Percentiles rank a stretch among this genome's conserved stretches.
Conservation (phyloP, 1,140 invertebrate genomes). For the Philopotamus ludificatus region DNA sequence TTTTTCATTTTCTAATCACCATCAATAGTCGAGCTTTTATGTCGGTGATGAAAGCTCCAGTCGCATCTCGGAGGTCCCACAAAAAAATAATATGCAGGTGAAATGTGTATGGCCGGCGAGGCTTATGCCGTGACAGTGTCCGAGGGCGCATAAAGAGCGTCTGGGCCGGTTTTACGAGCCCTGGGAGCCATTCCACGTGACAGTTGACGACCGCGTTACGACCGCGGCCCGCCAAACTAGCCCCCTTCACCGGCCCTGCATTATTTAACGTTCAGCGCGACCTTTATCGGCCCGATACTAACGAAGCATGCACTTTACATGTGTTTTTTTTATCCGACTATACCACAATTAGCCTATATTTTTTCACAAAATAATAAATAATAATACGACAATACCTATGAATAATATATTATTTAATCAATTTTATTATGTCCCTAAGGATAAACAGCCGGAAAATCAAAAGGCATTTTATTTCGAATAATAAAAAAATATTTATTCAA, state of each 20-base stretch:
- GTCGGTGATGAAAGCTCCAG: neutral
- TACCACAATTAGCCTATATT: too few species aligned
- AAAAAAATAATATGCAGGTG: constrained; percentile 4
- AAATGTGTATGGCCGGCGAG: neutral
- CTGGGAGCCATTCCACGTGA: constrained; percentile 33
- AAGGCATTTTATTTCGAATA: too few species aligned
- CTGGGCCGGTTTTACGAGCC: constrained; percentile 40
- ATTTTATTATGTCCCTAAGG: too few species aligned
- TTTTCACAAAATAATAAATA: too few species aligned
- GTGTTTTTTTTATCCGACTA: too few species aligned
- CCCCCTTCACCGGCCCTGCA: constrained; percentile 32
- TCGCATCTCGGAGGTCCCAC: neutral
- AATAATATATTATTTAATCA: too few species aligned
- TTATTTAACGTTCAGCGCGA: constrained; percentile 41
- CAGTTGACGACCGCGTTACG: constrained; percentile 39
- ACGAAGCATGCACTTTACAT: constrained; percentile 5
- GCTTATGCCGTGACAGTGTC: neutral
- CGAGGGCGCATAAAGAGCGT: constrained; percentile 29
- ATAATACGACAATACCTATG: too few species aligned
- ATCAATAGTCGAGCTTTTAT: neutral
- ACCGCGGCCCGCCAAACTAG: constrained; percentile 36
- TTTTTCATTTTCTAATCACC: too few species aligned
- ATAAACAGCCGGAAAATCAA: too few species aligned
- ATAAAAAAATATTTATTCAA: too few species aligned
- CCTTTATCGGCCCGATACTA: constrained; percentile 13